Evolutionary conservation across 1,140 invertebrate species (phyloP).

Genomic region (Drosophila parvula): DNA sequence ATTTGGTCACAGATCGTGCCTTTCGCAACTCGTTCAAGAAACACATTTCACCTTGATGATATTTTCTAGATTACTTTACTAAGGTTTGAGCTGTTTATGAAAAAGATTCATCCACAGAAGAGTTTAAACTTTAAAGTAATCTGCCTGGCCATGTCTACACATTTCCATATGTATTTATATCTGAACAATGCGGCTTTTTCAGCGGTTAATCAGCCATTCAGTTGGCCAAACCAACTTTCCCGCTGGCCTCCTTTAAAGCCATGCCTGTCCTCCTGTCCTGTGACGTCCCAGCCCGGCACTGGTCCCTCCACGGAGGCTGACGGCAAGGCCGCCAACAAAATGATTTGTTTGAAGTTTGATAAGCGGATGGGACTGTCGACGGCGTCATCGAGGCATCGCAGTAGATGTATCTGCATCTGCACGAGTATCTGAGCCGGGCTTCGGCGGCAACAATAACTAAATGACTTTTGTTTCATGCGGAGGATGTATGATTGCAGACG

Average conservation of each 20-base stretch:
- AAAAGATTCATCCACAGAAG: not conserved
- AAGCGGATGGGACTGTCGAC: conserved; percentile 83
- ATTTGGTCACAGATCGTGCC: conserved; percentile 6
- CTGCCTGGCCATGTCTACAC: not conserved
- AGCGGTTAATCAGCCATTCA: conserved; percentile 37
- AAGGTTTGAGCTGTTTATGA: not conserved
- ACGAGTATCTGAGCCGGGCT: conserved; percentile 26
- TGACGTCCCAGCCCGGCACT: not conserved
- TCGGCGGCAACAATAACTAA: conserved; percentile 77
- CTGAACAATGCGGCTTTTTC: conserved; percentile 24
- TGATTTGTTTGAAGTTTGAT: conserved; percentile 82
- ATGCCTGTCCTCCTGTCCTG: not conserved
- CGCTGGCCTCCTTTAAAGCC: conserved; percentile 7
- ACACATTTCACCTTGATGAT: too few species aligned
- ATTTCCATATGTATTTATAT: conserved; percentile 6
- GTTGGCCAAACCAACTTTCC: conserved; percentile 5
- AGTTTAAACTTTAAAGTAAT: conserved; percentile 7
- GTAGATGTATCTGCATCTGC: conserved; percentile 45
- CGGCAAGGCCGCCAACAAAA: conserved; percentile 76
- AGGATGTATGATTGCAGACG: conserved; percentile 64
- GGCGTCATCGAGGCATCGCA: conserved; percentile 58
- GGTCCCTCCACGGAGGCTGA: conserved; percentile 7
- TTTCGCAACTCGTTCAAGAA: not conserved
- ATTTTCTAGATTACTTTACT: too few species aligned
- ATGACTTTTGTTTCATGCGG: conserved; percentile 75